Percentiles rank a stretch among this genome's conserved stretches.
Conservation (phyloP, 2,113 vertebrate genomes). For the Microcebus jonahi region DNA sequence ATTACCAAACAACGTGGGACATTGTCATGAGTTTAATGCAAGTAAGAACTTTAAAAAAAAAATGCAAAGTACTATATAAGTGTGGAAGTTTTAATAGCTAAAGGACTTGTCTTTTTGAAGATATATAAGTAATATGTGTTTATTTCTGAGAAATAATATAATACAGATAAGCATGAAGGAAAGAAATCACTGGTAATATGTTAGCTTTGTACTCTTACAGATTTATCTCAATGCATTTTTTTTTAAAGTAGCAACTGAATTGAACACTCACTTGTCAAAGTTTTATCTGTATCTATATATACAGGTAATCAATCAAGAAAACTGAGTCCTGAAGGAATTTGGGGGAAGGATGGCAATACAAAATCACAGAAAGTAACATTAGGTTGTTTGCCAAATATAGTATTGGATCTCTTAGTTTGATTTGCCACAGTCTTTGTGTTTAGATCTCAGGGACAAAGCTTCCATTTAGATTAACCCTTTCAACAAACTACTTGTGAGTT, state of each 20-base stretch:
- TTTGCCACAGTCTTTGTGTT: not conserved
- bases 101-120: constrained; percentile 17
- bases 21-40: not conserved
- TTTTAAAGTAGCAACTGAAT: not conserved
- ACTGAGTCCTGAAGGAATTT: not conserved
- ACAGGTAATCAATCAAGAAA: not conserved
- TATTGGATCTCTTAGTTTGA: not conserved
- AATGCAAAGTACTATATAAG: not conserved
- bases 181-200: not conserved
- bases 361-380: constrained; percentile 5
- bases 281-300: not conserved
- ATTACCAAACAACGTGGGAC: not conserved
- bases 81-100: not conserved
- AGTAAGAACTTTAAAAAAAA: not conserved
- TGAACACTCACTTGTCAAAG: not conserved
- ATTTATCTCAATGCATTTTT: not conserved
- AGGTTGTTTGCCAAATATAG: not conserved
- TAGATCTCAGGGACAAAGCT: not conserved
- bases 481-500: not conserved
- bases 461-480: not conserved
- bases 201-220: not conserved
- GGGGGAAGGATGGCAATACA: not conserved
- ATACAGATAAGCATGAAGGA: constrained; percentile 10
- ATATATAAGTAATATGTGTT: not conserved
- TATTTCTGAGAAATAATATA: constrained; percentile 31